Evolutionary conservation across 2,113 vertebrate species (phyloP).

Genomic region (Dasyprocta punctata): DNA sequence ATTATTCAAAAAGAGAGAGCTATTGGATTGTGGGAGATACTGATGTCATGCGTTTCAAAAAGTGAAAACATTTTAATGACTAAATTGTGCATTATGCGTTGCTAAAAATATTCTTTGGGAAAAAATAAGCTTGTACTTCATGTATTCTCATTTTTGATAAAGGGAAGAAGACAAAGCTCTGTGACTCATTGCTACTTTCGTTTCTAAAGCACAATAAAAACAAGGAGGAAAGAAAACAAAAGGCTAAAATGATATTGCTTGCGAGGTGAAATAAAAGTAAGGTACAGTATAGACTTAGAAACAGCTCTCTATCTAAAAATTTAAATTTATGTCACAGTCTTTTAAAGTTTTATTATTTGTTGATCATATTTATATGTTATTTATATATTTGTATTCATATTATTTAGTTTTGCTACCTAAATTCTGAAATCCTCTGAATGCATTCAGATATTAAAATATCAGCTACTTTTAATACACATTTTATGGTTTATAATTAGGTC

Average conservation of each 20-base stretch:
- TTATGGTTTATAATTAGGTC: neutral
- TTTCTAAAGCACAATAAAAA: neutral
- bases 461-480: neutral
- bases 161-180: neutral
- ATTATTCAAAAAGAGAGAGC: neutral
- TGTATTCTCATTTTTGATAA: neutral
- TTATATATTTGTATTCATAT: neutral
- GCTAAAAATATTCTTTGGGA: neutral
- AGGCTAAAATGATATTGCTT: neutral
- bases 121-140: neutral
- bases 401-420: neutral
- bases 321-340: neutral
- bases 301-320: neutral
- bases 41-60: neutral
- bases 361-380: neutral
- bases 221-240: neutral
- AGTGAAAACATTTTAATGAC: neutral
- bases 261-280: neutral
- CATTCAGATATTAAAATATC: neutral
- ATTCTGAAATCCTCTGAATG: neutral
- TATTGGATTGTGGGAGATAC: neutral
- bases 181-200: neutral
- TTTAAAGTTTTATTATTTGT: neutral
- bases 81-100: neutral
- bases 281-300: neutral